Conservation (phyloP, 2,888 invertebrate genomes). For the Silvanus unidentatus region DNA sequence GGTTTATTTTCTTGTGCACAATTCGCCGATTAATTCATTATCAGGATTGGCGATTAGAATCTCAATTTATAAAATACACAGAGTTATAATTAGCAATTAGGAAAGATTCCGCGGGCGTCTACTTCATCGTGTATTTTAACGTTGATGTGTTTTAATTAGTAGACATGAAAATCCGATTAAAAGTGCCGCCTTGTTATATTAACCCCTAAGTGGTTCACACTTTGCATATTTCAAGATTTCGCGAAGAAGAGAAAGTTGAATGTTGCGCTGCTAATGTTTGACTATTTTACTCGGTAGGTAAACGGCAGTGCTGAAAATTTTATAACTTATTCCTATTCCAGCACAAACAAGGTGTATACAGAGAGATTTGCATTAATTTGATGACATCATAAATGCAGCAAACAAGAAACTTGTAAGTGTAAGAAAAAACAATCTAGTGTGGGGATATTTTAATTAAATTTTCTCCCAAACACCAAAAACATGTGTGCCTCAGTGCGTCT, state of each 20-base stretch:
- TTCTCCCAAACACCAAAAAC: too few relatives aligned
- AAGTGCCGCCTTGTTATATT: slow-evolving; percentile 43
- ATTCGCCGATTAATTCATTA: slow-evolving; percentile 48
- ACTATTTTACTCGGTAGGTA: slow-evolving; percentile 39
- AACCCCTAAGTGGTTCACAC: slow-evolving; percentile 43
- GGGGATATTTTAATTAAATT: too few relatives aligned
- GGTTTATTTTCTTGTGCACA: slow-evolving; percentile 39
- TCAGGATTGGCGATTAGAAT: slow-evolving; percentile 48
- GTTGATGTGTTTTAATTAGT: slow-evolving; percentile 47
- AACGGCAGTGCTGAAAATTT: slow-evolving; percentile 24
- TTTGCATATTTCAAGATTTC: slow-evolving; percentile 40
- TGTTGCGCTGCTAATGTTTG: slow-evolving; percentile 19
- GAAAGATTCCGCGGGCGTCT: slow-evolving; percentile 37
- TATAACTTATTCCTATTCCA: slow-evolving; percentile 2
- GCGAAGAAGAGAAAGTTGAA: slow-evolving; percentile 12
- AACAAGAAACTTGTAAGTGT: too few relatives aligned
- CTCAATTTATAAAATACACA: slow-evolving; percentile 49
- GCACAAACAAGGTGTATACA: slow-evolving; percentile 27
- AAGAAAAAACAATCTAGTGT: too few relatives aligned
- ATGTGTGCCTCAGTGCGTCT: too few relatives aligned
- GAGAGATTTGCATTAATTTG: slow-evolving; percentile 40
- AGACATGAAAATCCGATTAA: slow-evolving; percentile 46
- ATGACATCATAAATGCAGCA: slow-evolving; percentile 19
- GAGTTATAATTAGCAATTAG: slow-evolving; percentile 49
- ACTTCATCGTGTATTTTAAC: slow-evolving; percentile 37